Evolutionary conservation across 2,797 vertebrate genomes (phyloP), one percentile per base, ranked within the genome.

Genomic region (Notolepis coatsorum): DNA sequence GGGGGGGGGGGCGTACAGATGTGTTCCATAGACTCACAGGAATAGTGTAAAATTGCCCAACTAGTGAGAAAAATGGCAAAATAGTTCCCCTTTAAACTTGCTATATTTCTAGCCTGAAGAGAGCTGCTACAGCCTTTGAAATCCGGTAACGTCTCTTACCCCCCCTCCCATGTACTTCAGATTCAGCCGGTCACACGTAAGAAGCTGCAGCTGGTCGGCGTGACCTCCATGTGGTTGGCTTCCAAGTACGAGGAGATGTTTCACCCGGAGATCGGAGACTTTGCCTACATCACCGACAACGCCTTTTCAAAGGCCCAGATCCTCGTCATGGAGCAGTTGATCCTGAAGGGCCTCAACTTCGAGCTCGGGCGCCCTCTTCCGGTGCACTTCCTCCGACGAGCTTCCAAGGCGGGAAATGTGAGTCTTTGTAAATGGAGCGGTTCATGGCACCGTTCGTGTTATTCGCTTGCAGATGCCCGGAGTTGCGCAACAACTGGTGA

Each of bases 201-300:
- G 55, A 97, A 94, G 68, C 95, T 99, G 73, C 97, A 99, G 71
- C 84, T 99, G 3, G 97, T 94, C 0, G 97, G 97, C 0, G 93
- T 98, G 18, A 96, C 96, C 0, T 92, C 97, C 0, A 88, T 98
- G 91, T 82, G 97, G 55, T 7, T 99, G 72, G 97, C 97, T 57
- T 95, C 95, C 41, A 99, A 99, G 56, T 99, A 98, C 0, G 97
- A 99, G 85, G 97, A 99, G 85, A 96, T 96, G 86, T 89, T 89
- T 15, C 85, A 90, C 8, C 96, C 96, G 0, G 93, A 94, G 64
- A 73, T 97, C 0, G 91, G 90, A 8, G 96, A 97, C 89, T 98
- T 98, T 3, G 93, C 96, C 67, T 98, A 98, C 71, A 96, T 99
- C 71, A 98, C 97, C 0, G 96, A 98, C 77, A 91, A 94, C 5